Conservation (phyloP, 2,797 vertebrate species). For the Lacerta agilis region DNA sequence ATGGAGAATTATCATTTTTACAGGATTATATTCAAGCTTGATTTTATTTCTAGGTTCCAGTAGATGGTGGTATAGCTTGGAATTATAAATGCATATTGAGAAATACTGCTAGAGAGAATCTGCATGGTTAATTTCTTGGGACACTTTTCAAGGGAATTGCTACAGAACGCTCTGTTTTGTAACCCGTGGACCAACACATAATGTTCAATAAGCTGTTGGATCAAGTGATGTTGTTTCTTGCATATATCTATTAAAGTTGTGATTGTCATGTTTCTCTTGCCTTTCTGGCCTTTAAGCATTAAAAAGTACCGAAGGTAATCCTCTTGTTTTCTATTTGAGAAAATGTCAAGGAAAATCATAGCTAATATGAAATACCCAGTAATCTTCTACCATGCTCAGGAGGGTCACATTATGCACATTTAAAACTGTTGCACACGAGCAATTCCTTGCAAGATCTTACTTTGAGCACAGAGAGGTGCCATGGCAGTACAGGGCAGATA, state of each 20-base stretch:
- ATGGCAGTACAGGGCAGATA: no score
- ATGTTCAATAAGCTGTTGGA: not conserved
- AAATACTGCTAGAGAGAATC: not conserved
- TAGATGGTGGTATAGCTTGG: constrained; percentile 66
- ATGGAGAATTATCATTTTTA: no score
- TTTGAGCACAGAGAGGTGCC: not conserved
- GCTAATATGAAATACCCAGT: not conserved
- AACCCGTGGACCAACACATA: not conserved
- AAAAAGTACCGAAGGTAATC: not conserved
- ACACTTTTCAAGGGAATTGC: not conserved
- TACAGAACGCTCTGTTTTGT: not conserved
- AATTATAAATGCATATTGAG: not conserved
- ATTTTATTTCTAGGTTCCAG: constrained; percentile 14
- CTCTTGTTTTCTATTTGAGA: not conserved
- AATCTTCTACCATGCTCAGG: not conserved
- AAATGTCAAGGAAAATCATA: not conserved
- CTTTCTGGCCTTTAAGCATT: not conserved
- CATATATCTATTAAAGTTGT: not conserved
- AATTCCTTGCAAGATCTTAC: not conserved
- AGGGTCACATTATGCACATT: not conserved
- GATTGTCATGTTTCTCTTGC: not conserved
- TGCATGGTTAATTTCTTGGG: not conserved
- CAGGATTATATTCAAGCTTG: not conserved
- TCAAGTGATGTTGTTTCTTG: not conserved
- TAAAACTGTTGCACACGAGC: not conserved